A percentile compares a stretch with the other conserved stretches of the same genome.
Conservation (phyloP, 2,113 vertebrate genomes). For the Vulpes ferrilata region DNA sequence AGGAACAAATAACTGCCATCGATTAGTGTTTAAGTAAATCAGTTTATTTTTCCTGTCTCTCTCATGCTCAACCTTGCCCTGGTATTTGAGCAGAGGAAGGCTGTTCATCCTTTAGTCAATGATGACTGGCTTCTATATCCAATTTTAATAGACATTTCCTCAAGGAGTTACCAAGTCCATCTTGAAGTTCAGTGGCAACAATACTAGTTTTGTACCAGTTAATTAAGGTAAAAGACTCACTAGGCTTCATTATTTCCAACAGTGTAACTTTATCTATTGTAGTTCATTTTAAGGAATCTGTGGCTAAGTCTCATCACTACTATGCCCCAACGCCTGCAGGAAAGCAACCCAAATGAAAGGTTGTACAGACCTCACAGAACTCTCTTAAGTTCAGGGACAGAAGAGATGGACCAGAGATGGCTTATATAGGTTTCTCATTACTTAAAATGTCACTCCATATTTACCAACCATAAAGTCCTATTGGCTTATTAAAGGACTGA, state of each 20-base stretch:
- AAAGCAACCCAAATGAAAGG: neutral
- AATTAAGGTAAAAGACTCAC: neutral
- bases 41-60: neutral
- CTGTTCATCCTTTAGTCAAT: fast-evolving
- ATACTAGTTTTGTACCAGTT: neutral
- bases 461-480: neutral
- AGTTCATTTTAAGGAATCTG: neutral
- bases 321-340: neutral
- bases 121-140: neutral
- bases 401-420: neutral
- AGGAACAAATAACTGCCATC: conserved; percentile 82
- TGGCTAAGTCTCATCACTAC: neutral
- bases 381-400: neutral
- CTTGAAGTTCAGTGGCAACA: neutral
- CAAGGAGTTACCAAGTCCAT: neutral
- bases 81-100: neutral
- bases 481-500: neutral
- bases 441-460: neutral
- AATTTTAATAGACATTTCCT: neutral
- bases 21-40: conserved; percentile 88
- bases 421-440: neutral
- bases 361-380: neutral
- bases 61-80: neutral
- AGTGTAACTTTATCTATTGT: neutral
- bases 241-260: neutral